Conservation (phyloP, 1,140 invertebrate species). For the Ctenoplectra terminalis region DNA sequence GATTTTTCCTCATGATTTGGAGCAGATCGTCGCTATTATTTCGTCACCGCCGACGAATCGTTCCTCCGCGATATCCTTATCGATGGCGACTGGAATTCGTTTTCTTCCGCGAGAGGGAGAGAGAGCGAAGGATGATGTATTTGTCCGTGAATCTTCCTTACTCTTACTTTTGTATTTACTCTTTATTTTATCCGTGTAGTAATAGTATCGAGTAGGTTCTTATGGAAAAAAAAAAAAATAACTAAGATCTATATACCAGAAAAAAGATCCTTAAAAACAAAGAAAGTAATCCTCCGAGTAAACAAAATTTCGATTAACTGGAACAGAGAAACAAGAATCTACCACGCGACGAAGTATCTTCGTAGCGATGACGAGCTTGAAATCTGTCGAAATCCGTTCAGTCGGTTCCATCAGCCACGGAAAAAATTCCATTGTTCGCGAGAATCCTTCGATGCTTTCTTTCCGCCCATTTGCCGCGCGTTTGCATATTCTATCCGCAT, state of each 20-base stretch:
- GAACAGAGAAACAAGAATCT: not conserved
- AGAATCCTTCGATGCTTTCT: not conserved
- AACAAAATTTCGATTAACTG: no score
- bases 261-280: no score
- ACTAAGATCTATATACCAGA: no score
- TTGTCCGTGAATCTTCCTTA: not conserved
- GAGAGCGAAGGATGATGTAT: no score
- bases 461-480: conserved; percentile 25
- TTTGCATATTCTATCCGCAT: conserved; percentile 44
- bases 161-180: no score
- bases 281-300: no score
- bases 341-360: no score
- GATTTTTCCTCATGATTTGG: not conserved
- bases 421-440: conserved; percentile 41
- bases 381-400: conserved; percentile 24
- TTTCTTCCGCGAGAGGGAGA: not conserved
- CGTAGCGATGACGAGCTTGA: not conserved
- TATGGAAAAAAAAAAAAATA: no score
- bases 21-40: conserved; percentile 3
- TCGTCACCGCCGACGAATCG: not conserved
- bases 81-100: not conserved
- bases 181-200: not conserved
- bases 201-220: no score
- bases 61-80: not conserved
- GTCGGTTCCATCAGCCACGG: conserved; percentile 13